These are phyloP conservation scores for Porites lobata DNA, from an alignment of 92 coral and sea anemone genomes.

Conservation along the genomic window DNA sequence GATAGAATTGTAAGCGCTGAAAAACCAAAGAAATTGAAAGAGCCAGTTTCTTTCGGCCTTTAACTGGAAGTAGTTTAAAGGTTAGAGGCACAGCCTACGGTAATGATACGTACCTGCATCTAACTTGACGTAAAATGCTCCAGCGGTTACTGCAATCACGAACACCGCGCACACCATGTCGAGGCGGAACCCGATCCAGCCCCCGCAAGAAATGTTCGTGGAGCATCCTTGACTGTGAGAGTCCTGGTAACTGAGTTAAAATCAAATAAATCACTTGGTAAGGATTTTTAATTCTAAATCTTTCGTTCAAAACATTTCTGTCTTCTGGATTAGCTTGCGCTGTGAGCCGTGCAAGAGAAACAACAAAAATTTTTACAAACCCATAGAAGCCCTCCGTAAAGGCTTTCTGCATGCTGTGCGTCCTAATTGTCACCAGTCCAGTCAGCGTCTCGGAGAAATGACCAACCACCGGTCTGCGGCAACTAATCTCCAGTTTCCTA, in stretches of 20 bases:
- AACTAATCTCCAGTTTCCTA: conserved; percentile 65
- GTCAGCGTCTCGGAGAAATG: conserved; percentile 84
- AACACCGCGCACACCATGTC: conserved; percentile 77
- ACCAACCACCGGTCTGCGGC: conserved; percentile 70
- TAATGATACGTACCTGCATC: conserved; percentile 63
- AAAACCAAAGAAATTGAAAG: not conserved
- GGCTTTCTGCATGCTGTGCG: conserved; percentile 72
- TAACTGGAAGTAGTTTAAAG: too few species aligned
- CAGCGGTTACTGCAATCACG: conserved; percentile 74
- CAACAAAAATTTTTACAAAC: conserved; percentile 25
- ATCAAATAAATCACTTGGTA: not conserved
- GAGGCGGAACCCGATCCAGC: conserved; percentile 90
- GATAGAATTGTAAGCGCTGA: conserved; percentile 77
- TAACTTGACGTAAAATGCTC: conserved; percentile 70
- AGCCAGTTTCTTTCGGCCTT: too few species aligned
- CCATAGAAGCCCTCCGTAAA: conserved; percentile 84
- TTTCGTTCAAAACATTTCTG: not conserved
- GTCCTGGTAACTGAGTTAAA: conserved; percentile 77
- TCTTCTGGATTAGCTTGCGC: too few species aligned
- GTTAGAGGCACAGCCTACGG: too few species aligned
- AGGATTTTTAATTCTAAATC: not conserved
- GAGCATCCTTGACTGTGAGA: conserved; percentile 84
- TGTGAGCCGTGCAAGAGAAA: too few species aligned
- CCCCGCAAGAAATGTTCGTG: conserved; percentile 70
- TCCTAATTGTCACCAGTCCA: conserved; percentile 79